Evolutionary conservation across 2,113 vertebrate species (phyloP).

Genomic region (Pelmatolapia mariae): DNA sequence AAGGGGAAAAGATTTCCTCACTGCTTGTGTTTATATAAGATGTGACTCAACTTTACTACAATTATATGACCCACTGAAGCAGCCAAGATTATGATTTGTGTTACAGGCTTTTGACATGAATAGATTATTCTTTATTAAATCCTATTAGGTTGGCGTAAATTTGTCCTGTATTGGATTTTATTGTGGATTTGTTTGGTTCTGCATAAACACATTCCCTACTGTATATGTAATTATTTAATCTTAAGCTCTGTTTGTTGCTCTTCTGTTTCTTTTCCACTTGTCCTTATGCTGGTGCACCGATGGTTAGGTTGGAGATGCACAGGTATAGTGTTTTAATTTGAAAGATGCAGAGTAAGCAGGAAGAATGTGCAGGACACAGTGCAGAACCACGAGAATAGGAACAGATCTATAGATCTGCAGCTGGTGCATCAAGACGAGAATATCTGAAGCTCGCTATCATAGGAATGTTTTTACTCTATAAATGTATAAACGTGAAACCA

Average conservation of each 20-base stretch:
- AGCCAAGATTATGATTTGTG: neutral
- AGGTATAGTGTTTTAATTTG: neutral
- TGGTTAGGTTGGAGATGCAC: neutral
- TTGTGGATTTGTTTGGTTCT: neutral
- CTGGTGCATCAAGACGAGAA: neutral
- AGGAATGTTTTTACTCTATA: neutral
- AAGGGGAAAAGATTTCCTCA: neutral
- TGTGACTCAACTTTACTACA: neutral
- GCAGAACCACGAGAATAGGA: neutral
- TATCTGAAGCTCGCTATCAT: neutral
- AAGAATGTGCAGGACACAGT: neutral
- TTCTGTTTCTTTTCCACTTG: neutral
- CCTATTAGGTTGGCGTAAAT: neutral
- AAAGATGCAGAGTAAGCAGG: neutral
- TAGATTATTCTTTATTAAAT: neutral
- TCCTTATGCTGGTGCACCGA: accelerated
- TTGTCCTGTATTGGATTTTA: neutral
- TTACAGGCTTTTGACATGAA: neutral
- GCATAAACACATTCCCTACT: neutral
- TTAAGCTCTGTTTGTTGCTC: neutral
- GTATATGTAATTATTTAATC: neutral
- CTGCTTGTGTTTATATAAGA: conserved; percentile 2
- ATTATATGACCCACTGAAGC: neutral
- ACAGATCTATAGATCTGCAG: neutral
- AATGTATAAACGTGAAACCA: neutral